phyloP scores from a whole-genome alignment of 2,797 vertebrate species.

The Tolypeutes matacus region DNA sequence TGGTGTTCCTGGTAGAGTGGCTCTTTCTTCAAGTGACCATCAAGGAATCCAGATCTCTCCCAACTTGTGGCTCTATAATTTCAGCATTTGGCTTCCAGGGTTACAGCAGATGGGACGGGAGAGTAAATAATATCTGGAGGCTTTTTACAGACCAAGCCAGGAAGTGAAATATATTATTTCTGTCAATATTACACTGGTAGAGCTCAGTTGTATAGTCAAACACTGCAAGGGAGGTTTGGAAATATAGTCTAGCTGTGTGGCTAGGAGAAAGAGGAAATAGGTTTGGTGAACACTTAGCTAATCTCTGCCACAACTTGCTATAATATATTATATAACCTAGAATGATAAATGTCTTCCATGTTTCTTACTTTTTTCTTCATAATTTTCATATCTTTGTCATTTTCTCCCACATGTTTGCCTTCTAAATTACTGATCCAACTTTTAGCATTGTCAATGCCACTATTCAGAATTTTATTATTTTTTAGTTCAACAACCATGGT shows the following conservation, averaged over 20 bases:
- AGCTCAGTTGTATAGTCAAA: neutral
- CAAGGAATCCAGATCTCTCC: neutral
- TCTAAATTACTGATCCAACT: constrained; percentile 9
- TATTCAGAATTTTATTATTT: constrained; percentile 21
- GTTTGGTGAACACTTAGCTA: constrained; percentile 38
- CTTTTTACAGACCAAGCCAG: neutral
- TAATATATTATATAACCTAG: neutral
- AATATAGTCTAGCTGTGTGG: neutral
- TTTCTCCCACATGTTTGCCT: neutral
- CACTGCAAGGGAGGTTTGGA: neutral
- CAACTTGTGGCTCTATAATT: neutral
- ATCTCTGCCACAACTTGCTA: neutral
- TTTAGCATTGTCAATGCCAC: constrained; percentile 35
- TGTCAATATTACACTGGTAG: neutral
- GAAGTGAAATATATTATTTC: neutral
- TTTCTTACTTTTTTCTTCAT: neutral
- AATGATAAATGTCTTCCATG: neutral
- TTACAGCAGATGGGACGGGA: neutral
- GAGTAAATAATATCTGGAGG: neutral
- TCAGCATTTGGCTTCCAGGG: neutral
- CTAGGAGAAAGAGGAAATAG: neutral
- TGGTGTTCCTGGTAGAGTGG: neutral
- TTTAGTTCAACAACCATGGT: constrained; percentile 7
- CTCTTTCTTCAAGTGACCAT: neutral
- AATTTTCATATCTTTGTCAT: constrained; percentile 23